Percentiles rank a stretch among this genome's conserved stretches.
Evolutionary conservation across 2,113 vertebrate species (phyloP).

Genomic region (Siniperca chuatsi): DNA sequence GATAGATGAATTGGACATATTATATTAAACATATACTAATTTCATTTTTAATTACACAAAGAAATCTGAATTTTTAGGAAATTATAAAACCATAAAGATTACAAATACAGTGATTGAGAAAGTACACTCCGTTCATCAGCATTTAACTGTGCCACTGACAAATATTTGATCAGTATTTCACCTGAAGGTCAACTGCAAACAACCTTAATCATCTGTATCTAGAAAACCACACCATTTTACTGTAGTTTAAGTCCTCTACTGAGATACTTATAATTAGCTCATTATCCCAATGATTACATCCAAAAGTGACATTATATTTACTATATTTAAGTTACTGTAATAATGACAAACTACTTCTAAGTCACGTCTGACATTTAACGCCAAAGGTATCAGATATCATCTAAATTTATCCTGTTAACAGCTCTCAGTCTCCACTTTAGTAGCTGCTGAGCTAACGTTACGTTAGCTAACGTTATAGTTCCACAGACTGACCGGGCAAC

Average conservation of each 20-base stretch:
- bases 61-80: neutral
- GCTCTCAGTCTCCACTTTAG: neutral
- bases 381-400: neutral
- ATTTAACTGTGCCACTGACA: neutral
- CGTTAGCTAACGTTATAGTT: neutral
- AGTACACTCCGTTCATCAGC: neutral
- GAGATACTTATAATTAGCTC: neutral
- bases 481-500: neutral
- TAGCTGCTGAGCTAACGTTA: neutral
- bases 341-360: neutral
- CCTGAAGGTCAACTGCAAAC: neutral
- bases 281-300: neutral
- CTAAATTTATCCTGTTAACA: neutral
- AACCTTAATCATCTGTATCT: neutral
- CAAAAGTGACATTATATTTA: too few species aligned
- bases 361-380: neutral
- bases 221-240: neutral
- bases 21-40: neutral
- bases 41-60: neutral
- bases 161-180: neutral
- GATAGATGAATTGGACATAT: neutral
- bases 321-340: neutral
- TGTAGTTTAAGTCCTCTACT: neutral
- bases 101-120: neutral
- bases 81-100: neutral